Base-by-base conservation (phyloP, 1,140 invertebrate genomes). In the Atta texana region DNA sequence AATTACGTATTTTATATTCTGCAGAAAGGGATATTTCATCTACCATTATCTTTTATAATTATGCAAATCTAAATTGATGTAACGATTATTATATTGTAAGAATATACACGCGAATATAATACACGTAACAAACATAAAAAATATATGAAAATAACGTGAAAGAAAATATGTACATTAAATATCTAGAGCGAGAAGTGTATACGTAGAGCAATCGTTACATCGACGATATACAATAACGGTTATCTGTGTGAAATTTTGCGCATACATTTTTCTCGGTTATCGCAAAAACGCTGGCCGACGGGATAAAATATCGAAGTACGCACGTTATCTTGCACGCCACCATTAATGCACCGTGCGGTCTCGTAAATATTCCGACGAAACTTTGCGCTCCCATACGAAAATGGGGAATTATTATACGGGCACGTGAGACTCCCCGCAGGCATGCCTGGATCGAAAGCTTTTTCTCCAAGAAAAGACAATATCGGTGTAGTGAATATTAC, bases 291-390 rank as follows among this genome's bases (percentile, higher is more conserved):
- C 28, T 63, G 80, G 69, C 44, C 69, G 69, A 75, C 80, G 69
- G 68, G 69, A 74, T 84, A 61, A 84, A 84, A 84, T 75, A 84
- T 75, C 55, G 55, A 84, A 84, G 80, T 84, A 75, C 80, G 55
- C 55, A 69, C 69, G 69, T 84, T 84, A 84, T 84, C 80, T 84
- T 84, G 18, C 39, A 39, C 39, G 53, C 24, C 49, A 57, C 69
- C 57, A 49, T 74, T 84, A 84, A 84, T 84, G 80, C 55, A 75
- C 69, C 55, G 49, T 55, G 69, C 39, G 39, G 39, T 53, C 69
- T 61, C 80, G 44, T 84, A 84, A 84, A 84, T 84, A 84, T 84
- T 61, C 69, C 55, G 55, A 51, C 80, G 24, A 75, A 84, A 84
- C 80, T 84, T 84, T 74, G 55, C 69, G 68, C 80, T 61, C 14